Evolutionary conservation across 1,140 invertebrate genomes (phyloP).

Genomic region (Amphibalanus amphitrite): DNA sequence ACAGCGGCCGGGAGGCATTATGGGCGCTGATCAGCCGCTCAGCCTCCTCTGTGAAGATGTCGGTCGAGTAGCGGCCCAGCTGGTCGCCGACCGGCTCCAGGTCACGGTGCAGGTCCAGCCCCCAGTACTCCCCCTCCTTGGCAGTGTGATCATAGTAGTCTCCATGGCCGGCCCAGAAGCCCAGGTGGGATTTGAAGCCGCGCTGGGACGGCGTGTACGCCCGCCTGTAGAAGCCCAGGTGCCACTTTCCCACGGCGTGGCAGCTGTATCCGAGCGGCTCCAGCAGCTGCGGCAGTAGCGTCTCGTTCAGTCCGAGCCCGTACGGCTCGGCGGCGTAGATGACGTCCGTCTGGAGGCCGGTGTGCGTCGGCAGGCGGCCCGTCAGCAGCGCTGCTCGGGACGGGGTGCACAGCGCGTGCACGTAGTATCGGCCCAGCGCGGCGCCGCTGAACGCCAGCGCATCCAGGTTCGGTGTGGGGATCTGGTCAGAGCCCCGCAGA

Average conservation of each 20-base stretch:
- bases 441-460: conserved; percentile 53
- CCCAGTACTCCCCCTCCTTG: conserved; percentile 23
- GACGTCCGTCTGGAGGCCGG: conserved; percentile 44
- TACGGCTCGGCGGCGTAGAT: conserved; percentile 50
- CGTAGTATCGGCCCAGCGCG: conserved; percentile 61
- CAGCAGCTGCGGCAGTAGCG: conserved; percentile 54
- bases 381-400: conserved; percentile 57
- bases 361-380: conserved; percentile 61
- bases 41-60: conserved; percentile 59
- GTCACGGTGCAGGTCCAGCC: conserved; percentile 45
- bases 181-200: conserved; percentile 32
- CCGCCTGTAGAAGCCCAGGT: conserved; percentile 31
- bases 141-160: conserved; percentile 35
- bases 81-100: conserved; percentile 46
- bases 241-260: conserved; percentile 32
- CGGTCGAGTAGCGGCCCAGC: conserved; percentile 65
- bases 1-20: conserved; percentile 46
- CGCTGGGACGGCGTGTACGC: conserved; percentile 36
- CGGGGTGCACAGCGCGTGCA: conserved; percentile 53
- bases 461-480: conserved; percentile 67
- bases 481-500: conserved; percentile 66
- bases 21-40: conserved; percentile 48
- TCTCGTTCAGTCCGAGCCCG: conserved; percentile 49
- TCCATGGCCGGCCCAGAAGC: conserved; percentile 41
- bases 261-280: conserved; percentile 56